Conservation (phyloP, 2,888 invertebrate genomes). For the Girardia tigrina region DNA sequence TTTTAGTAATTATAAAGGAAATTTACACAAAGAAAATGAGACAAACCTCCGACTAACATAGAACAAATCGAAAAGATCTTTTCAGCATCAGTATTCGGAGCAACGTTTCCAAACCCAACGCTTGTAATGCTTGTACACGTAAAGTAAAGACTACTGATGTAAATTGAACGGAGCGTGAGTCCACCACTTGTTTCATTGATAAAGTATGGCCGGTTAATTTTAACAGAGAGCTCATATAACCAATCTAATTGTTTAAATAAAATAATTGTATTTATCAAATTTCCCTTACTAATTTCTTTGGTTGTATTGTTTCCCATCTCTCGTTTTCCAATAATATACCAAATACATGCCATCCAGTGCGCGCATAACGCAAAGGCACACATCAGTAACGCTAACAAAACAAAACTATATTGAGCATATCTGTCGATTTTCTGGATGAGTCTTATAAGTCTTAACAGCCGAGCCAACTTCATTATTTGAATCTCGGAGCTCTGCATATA, state of each 20-base stretch:
- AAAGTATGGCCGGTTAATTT: constrained; percentile 62
- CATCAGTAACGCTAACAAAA: constrained; percentile 82
- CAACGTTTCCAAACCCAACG: constrained; percentile 91
- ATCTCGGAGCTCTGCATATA: neutral
- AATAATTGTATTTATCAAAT: too few relatives aligned
- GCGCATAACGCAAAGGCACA: constrained; percentile 79
- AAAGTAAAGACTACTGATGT: constrained; percentile 84
- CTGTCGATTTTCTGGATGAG: constrained; percentile 87
- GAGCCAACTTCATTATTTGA: constrained; percentile 69
- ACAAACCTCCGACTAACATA: constrained; percentile 80
- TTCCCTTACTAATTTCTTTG: neutral
- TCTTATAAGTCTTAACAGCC: constrained; percentile 71
- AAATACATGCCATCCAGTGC: constrained; percentile 89
- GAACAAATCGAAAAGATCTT: constrained; percentile 86
- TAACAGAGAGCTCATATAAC: constrained; percentile 74
- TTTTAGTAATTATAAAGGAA: too few relatives aligned
- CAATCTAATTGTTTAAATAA: too few relatives aligned
- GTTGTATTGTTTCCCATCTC: constrained; percentile 57
- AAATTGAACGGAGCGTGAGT: constrained; percentile 59
- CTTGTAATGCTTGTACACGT: constrained; percentile 87
- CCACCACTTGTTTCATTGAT: constrained; percentile 61
- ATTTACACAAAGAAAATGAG: neutral
- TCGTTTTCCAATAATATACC: constrained; percentile 84
- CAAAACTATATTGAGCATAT: constrained; percentile 84
- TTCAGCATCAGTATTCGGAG: constrained; percentile 80